A percentile compares a stretch with the other conserved stretches of the same genome.
Conservation (phyloP, 64 coral and sea anemone species). For the Hydrozoanthus tunicans region DNA sequence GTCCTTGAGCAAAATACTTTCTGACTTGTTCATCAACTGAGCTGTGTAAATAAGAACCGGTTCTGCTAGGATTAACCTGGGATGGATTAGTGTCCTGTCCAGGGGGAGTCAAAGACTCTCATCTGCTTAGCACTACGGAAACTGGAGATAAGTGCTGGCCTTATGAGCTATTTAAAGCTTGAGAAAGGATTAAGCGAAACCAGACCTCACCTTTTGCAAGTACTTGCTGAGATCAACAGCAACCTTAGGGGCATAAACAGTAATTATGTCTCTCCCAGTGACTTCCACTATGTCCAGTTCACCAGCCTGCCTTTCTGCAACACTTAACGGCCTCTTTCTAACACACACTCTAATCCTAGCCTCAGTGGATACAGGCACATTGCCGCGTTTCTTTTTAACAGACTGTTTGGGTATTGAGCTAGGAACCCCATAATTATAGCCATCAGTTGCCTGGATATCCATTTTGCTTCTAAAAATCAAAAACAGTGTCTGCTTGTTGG, state of each 20-base stretch:
- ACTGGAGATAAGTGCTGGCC: too few species aligned
- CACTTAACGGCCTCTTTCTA: slow-evolving; percentile 74
- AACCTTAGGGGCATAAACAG: slow-evolving; percentile 72
- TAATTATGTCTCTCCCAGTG: slow-evolving; percentile 4
- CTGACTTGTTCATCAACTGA: too few species aligned
- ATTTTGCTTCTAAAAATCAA: slow-evolving; percentile 25
- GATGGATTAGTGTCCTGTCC: too few species aligned
- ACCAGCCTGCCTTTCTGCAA: slow-evolving; percentile 19
- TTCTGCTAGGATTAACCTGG: too few species aligned
- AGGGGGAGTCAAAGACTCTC: too few species aligned
- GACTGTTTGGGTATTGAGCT: slow-evolving; percentile 63
- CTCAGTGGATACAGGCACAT: neutral
- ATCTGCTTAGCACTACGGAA: too few species aligned
- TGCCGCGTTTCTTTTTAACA: slow-evolving; percentile 35
- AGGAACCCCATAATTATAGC: slow-evolving; percentile 86
- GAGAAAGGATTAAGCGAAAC: neutral
- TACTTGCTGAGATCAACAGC: slow-evolving; percentile 85
- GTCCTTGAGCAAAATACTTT: too few species aligned
- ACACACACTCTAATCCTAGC: slow-evolving; percentile 86
- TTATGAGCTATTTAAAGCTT: too few species aligned
- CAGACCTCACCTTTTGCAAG: slow-evolving; percentile 71
- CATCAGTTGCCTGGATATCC: slow-evolving; percentile 3
- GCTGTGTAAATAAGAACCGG: too few species aligned
- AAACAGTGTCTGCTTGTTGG: neutral
- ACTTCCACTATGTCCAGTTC: slow-evolving; percentile 76